Conservation (phyloP, 2,888 invertebrate genomes). For the Dascillus cervinus region DNA sequence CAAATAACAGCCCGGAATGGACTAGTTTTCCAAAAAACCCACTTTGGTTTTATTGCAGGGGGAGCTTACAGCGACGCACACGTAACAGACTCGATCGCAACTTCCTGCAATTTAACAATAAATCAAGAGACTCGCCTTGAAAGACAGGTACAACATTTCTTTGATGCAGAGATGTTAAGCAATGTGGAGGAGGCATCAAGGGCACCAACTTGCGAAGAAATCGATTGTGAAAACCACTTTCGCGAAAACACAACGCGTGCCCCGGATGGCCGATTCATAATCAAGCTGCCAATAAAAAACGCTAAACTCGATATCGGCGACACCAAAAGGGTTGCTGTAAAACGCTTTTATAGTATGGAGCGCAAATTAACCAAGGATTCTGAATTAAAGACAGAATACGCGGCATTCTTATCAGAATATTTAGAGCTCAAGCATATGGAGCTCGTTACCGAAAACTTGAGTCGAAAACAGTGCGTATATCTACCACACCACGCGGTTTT, state of each 20-base stretch:
- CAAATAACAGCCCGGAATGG: constrained; percentile 5
- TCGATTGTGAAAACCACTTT: constrained; percentile 17
- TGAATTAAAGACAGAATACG: constrained; percentile 13
- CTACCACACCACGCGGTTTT: constrained; percentile 17
- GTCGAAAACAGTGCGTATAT: constrained; percentile 6
- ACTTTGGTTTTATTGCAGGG: constrained; percentile 17
- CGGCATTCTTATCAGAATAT: constrained; percentile 19
- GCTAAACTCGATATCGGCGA: constrained; percentile 7
- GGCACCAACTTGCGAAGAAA: too few species aligned
- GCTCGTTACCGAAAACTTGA: too few species aligned
- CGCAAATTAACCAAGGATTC: constrained; percentile 11
- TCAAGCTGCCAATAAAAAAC: constrained; percentile 16
- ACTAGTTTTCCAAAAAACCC: constrained; percentile 15
- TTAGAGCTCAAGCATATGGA: constrained; percentile 17
- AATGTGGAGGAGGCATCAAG: too few species aligned
- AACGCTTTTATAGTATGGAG: constrained; percentile 17
- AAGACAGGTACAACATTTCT: too few species aligned
- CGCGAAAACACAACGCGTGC: constrained; percentile 8
- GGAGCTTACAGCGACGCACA: too few species aligned
- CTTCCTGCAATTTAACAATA: too few species aligned
- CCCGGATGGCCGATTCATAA: constrained; percentile 13
- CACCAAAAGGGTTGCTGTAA: constrained; percentile 6
- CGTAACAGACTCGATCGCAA: too few species aligned
- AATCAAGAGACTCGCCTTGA: too few species aligned
- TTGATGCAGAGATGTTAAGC: too few species aligned